Base-by-base conservation (phyloP, 2,113 vertebrate species). In the Poicephalus meyeri region DNA sequence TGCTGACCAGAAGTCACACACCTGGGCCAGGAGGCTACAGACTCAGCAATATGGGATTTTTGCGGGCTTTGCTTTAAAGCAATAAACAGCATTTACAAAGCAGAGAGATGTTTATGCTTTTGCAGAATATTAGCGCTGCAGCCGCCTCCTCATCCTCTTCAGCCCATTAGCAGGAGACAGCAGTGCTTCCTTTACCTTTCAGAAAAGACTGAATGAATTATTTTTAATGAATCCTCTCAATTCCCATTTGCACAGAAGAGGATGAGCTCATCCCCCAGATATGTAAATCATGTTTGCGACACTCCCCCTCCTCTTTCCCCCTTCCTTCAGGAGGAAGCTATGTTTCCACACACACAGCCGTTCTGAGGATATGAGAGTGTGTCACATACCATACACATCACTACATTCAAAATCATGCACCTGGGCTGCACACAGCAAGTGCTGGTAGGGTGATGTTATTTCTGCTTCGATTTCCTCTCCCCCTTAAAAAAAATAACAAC, bases 191-290 rank as follows among this genome's bases (percentile, higher is more conserved):
- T 86, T 42, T 73, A 77, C n/a, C 41, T 94, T 80, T 89, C 70
- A 74, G 47, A 89, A 79, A 84, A 83, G 33, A 58, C 24, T 89
- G 73, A 86, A 23, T 3, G 2, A 81, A 70, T 83, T 78, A 52
- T 74, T 28, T 73, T 78, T 41, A 55, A 86, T 41, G 29, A 70
- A 69, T 33, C 37, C 18, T 86, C 55, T 88, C 2, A 11, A n/a
- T 65, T 79, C 25, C 39, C 44, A 61, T 70, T 80, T 41, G 28
- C 26, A 55, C 55, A 52, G 31, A 44, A 88, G 53, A 77, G n/a
- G 44, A 91, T 93, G 90, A 93, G 65, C 89, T 96, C 89, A 95
- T 56, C 64, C 64, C 26, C 13, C 26, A 93, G 90, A 70, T 60
- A 90, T 6, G 66, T 71, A 87, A 92, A 87, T 76, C 14, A 19